Percentiles rank a stretch among this genome's conserved stretches.
Evolutionary conservation across 2,888 invertebrate genomes (phyloP).

Genomic region (Hydroisotoma schaefferi): DNA sequence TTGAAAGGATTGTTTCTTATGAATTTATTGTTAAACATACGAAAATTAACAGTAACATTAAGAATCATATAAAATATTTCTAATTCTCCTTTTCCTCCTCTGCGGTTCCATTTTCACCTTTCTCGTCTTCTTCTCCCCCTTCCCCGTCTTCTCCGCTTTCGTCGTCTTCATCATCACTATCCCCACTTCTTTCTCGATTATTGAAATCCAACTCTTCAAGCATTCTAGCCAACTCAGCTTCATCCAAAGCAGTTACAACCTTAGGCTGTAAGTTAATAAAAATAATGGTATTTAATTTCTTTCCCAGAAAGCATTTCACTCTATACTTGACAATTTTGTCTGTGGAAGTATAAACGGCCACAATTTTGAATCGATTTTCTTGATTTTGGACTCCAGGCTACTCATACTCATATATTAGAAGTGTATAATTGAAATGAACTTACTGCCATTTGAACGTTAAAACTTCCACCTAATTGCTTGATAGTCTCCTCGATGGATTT

Average conservation of each 20-base stretch:
- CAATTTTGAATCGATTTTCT: background rate
- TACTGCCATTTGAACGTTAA: constrained; percentile 91
- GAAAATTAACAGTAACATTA: constrained; percentile 18
- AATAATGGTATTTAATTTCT: constrained; percentile 1
- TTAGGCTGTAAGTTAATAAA: constrained; percentile 66
- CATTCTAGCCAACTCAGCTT: constrained; percentile 88
- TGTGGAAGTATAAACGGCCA: no score
- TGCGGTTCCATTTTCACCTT: no score
- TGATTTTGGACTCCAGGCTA: background rate
- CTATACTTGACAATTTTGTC: no score
- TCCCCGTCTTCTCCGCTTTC: constrained; percentile 57
- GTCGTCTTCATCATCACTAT: constrained; percentile 70
- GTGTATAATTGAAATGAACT: constrained; percentile 51
- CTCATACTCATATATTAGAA: background rate
- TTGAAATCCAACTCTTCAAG: constrained; percentile 91
- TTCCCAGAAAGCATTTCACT: no score
- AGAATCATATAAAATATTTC: constrained; percentile 22
- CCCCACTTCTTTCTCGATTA: constrained; percentile 90
- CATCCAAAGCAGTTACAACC: constrained; percentile 97
- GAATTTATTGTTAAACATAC: constrained; percentile 10
- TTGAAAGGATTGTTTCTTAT: background rate
- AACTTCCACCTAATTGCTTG: constrained; percentile 78
- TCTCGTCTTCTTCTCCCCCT: constrained; percentile 57
- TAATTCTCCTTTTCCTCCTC: constrained; percentile 26
- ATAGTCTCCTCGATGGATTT: constrained; percentile 82